Evolutionary conservation across 1,140 invertebrate species (phyloP), one percentile per base, ranked within the genome.

Genomic region (Drosophila ficusphila): DNA sequence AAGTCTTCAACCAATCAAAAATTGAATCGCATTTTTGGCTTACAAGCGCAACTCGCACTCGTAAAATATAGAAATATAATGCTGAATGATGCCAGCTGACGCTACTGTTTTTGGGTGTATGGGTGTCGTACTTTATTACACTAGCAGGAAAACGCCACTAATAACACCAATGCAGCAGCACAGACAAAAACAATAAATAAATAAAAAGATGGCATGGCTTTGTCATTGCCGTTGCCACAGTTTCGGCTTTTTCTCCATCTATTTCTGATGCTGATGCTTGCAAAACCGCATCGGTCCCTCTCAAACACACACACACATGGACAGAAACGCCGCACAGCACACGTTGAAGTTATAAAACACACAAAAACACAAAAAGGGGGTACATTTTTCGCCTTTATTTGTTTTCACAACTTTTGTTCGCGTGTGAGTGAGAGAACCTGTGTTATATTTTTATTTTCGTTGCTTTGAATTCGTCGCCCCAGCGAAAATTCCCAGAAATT

Each of bases 181-280:
- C 79, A 85, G 79, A 85, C 79, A 85, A 85, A 85, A 85, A 85
- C 81, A 86, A 85, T 85, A 86, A 85, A 85, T 86, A 85, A 85
- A 85, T 86, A 85, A 85, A 85, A 86, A 85, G 81, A 85, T 85
- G 81, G 81, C 76, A 61, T 79, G 58, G 76, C 64, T 75, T 79
- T 79, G 76, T 75, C 70, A 75, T 69, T 79, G 76, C 81, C 76
- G 73, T 72, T 79, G 76, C 76, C 58, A 47, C 16, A 19, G 21
- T 36, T 18, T 34, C 42, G 42, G 38, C 19, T 34, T 19, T 34
- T 51, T 27, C 60, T 49, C n/a, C 36, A 39, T 25, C 25, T 53
- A 53, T 54, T 65, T 16, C 34, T 39, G 60, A 65, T 67, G 62
- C 60, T 67, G 60, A 86, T 86, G 81, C 81, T 71, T 60, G 82